Conservation (phyloP, 23 tunicate species). For the Ascidia mentula region DNA sequence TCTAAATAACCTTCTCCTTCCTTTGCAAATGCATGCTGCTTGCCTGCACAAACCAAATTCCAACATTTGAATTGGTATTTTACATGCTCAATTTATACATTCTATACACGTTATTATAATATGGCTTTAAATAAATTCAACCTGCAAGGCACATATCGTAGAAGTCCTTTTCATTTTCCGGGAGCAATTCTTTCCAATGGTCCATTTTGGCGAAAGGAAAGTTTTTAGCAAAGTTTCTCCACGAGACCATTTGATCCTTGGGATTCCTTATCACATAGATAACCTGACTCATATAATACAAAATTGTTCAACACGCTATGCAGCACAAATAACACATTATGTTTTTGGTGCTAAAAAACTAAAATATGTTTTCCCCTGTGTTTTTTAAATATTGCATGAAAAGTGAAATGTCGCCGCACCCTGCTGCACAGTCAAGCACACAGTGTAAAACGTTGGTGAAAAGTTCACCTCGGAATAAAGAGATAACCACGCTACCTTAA, state of each 20-base stretch:
- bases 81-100: background rate
- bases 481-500: too few relatives aligned
- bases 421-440: too few relatives aligned
- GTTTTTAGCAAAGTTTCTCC: background rate
- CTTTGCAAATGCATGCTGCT: background rate
- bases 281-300: background rate
- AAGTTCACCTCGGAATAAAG: too few relatives aligned
- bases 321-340: background rate
- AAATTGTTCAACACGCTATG: background rate
- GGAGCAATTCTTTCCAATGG: background rate
- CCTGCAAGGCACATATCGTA: background rate
- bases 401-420: too few relatives aligned
- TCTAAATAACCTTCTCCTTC: slow-evolving; percentile 8
- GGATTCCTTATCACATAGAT: background rate
- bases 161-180: background rate
- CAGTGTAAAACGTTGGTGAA: too few relatives aligned
- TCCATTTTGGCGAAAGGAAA: background rate
- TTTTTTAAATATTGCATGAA: too few relatives aligned
- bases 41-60: background rate
- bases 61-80: too few relatives aligned
- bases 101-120: background rate
- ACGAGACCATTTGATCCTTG: background rate
- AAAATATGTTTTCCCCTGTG: too few relatives aligned
- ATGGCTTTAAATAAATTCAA: background rate
- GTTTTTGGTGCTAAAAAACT: background rate